Base-by-base conservation (phyloP, 1,140 invertebrate species). In the Cyrtorhinus lividipennis region DNA sequence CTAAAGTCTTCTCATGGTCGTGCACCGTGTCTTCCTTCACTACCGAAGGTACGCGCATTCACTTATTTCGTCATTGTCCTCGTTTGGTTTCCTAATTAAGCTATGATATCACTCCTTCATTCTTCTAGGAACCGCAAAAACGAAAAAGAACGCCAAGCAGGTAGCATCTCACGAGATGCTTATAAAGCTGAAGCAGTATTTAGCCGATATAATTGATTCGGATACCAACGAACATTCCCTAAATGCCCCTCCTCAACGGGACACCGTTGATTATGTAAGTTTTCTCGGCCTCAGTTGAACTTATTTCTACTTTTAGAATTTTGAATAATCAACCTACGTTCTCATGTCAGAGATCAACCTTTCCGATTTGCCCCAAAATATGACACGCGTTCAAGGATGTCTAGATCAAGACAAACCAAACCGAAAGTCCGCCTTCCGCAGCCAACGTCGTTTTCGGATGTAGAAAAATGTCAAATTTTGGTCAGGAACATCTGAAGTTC, bases 1-100 rank as follows among this genome's bases (percentile, higher is more conserved):
- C 79, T 22, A 80, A 82, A 72, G 73, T 80, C 44, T 86, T 87
- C 69, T 82, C 82, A 13, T 80, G 84, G 68, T 74, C 80, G 46
- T 87, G 86, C 70, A 72, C 77, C 44, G 77, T 84, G n/a, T 75
- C 77, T 15, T 79, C 78, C 61, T 78, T 81, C 69, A 76, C 73
- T 67, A 79, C 79, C 69, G 72, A 73, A 65, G 48, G 48, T 53
- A 53, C 10, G 30, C n/a, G n/a, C n/a, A n/a, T n/a, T n/a, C n/a
- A n/a, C n/a, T n/a, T n/a, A n/a, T n/a, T n/a, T n/a, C n/a, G n/a
- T n/a, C n/a, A n/a, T n/a, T n/a, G n/a, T n/a, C n/a, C n/a, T n/a
- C n/a, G n/a, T n/a, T n/a, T n/a, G n/a, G n/a, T n/a, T n/a, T n/a
- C n/a, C n/a, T n/a, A n/a, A n/a, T n/a, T n/a, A n/a, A n/a, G n/a